Base-by-base conservation (phyloP, 2,888 invertebrate species). In the Spisula solida region DNA sequence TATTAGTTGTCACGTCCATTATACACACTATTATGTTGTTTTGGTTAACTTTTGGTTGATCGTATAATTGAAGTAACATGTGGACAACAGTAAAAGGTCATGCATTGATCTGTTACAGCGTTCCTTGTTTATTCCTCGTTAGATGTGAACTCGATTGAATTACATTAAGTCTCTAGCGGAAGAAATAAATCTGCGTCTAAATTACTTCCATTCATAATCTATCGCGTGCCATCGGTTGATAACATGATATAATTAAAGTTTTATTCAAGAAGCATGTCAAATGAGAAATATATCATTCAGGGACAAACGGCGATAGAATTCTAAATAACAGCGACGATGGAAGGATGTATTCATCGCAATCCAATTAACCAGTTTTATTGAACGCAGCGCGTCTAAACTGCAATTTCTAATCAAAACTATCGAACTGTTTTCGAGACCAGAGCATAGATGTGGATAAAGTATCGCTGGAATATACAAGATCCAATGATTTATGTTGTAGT, bases 171-270 rank as follows among this genome's bases (percentile, higher is more conserved):
- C 31, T 31, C 75, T 14, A 75, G 34, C 75, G 34, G 34, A 75
- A 75, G 34, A 75, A 75, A 75, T 75, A 31, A 75, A 75, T 75
- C 75, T 75, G 75, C 75, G 31, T 75, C 75, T 75, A 75, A 75
- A 34, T 75, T 16, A 34, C 75, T 75, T 75, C 41, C 75, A 75
- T 75, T 75, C 34, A 75, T 75, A 75, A 75, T 75, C 31, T 34
- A 75, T 75, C 75, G 75, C 75, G 34, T 75, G 34, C 31, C 29
- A 75, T 75, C 12, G 75, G 16, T 16, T 75, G 75, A 75, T 75
- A 34, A 75, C 75, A 75, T 14, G 75, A 75, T 75, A 34, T 75
- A 75, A 75, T 75, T 34, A 75, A 75, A 75, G 25, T 75, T 75
- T 34, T 75, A 75, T 75, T 75, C 75, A 16, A 16, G 75, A 75